phyloP scores from a whole-genome alignment of 2,797 vertebrate species.

The Arnoldichthys spilopterus region DNA sequence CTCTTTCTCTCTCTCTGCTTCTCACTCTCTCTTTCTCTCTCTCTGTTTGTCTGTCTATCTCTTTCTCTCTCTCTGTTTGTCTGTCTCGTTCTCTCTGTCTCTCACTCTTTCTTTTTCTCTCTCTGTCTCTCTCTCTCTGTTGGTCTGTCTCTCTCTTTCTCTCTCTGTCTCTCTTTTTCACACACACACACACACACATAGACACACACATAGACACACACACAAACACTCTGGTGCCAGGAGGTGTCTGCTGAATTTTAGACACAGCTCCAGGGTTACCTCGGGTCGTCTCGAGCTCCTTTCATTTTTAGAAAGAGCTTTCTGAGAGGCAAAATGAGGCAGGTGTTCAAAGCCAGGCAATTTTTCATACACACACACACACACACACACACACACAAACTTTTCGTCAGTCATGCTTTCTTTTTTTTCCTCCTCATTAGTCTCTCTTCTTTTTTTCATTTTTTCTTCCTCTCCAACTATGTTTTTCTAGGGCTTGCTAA shows the following conservation, averaged over 20 bases:
- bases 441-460: slow-evolving; percentile 12
- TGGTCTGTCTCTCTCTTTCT: not conserved
- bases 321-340: slow-evolving; percentile 41
- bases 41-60: not conserved
- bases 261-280: slow-evolving; percentile 38
- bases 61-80: not conserved
- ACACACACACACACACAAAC: slow-evolving; percentile 1
- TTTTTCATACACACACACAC: slow-evolving; percentile 15
- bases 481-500: slow-evolving; percentile 47
- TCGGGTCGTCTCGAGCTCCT: slow-evolving; percentile 33
- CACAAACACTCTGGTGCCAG: not conserved
- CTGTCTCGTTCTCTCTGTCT: not conserved
- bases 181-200: not conserved
- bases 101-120: not conserved
- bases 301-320: slow-evolving; percentile 34
- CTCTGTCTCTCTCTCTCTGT: slow-evolving; percentile 3
- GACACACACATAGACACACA: not conserved
- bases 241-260: slow-evolving; percentile 16
- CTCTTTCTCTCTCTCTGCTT: not conserved
- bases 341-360: slow-evolving; percentile 41
- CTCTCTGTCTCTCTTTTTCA: not conserved
- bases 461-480: slow-evolving; percentile 19
- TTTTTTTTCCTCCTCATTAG: slow-evolving; percentile 12
- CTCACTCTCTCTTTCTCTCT: not conserved
- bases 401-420: slow-evolving; percentile 30